Evolutionary conservation across 2,797 vertebrate species (phyloP), one percentile per base, ranked within the genome.

Genomic region (Muscicapa striata): DNA sequence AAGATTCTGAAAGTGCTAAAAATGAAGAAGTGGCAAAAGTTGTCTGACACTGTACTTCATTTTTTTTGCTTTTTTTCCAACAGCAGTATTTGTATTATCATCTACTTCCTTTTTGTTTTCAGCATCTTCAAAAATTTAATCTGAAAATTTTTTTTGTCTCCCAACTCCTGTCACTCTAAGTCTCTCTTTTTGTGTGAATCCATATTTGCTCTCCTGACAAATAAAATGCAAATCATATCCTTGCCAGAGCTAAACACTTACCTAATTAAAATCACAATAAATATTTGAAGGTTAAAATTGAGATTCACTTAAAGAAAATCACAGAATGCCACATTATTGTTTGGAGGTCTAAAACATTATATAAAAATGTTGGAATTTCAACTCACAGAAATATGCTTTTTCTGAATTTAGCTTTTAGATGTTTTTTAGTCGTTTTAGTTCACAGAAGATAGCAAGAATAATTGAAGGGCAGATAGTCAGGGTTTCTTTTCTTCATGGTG

Each of bases 201-300:
- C 32, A 12, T 90, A 92, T 92, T 97, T 92, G 59, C 76, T 94
- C 32, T 96, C 84, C 93, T 93, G 95, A 94, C 66, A 96, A 97
- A 95, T 94, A 94, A 96, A 97, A 97, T 97, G 96, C 93, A 97
- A 97, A 97, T 97, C 87, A 79, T 91, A 88, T 91, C 76, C 87
- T 96, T 96, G 54, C 79, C 80, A 91, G 87, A 93, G 63, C 91
- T 94, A 86, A 96, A 93, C 48, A 89, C 68, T 94, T 96, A 94
- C 20, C 72, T 89, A 84, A 82, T 62, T 79, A 82, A 96, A 98
- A 97, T 96, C 88, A 77, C 88, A 96, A 96, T 87, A 97, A 94
- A 92, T 95, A 95, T 83, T 96, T 93, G 84, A 96, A 96, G 90
- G 88, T 96, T 96, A 95, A 97, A 96, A 93, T 49, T 68, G 57